Conservation (phyloP, 2,888 invertebrate genomes). For the Seira musarum region DNA sequence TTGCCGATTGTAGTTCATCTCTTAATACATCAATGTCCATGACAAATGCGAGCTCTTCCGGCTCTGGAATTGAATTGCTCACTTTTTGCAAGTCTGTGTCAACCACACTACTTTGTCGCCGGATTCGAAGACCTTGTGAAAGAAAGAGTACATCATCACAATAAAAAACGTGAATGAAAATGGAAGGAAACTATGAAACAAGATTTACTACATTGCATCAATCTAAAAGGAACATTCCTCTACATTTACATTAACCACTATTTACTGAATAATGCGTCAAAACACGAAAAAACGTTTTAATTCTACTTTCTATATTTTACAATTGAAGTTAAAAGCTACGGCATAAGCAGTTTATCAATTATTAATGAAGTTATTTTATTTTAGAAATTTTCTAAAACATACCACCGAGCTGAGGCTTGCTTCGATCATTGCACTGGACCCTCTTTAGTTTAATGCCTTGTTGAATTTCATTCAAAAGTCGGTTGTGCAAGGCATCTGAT, state of each 20-base stretch:
- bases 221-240: too few species aligned
- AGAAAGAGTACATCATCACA: too few species aligned
- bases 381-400: too few species aligned
- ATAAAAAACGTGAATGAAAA: too few species aligned
- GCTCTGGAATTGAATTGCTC: constrained; percentile 75
- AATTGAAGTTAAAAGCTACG: too few species aligned
- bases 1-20: constrained; percentile 92
- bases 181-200: too few species aligned
- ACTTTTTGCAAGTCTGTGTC: constrained; percentile 69
- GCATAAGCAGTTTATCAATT: too few species aligned
- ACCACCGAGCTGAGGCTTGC: constrained; percentile 79
- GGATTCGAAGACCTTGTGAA: constrained; percentile 42
- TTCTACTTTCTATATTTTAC: too few species aligned
- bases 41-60: constrained; percentile 78
- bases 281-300: too few species aligned
- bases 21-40: constrained; percentile 93
- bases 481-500: constrained; percentile 68
- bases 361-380: too few species aligned
- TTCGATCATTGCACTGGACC: constrained; percentile 87
- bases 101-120: constrained; percentile 75
- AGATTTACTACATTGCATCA: too few species aligned
- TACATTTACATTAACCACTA: too few species aligned
- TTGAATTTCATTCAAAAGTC: constrained; percentile 76
- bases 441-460: constrained; percentile 83
- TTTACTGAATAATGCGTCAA: background rate